phyloP scores from a whole-genome alignment of 1,140 invertebrate genomes.

The Microvelia longipes region DNA sequence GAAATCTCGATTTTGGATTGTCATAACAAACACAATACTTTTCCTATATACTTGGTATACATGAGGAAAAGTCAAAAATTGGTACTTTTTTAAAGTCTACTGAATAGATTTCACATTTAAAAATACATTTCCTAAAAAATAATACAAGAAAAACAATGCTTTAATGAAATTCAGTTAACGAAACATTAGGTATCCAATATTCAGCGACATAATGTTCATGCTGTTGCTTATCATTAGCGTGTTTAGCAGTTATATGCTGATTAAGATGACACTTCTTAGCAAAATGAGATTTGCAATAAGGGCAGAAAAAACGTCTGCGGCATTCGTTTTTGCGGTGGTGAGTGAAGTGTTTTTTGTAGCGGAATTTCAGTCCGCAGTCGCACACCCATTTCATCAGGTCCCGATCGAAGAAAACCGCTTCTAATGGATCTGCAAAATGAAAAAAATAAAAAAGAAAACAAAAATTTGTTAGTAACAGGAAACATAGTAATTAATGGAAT shows the following conservation, averaged over 20 bases:
- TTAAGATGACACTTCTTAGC: slow-evolving; percentile 5
- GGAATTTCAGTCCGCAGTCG: slow-evolving; percentile 5
- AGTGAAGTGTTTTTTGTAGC: not conserved
- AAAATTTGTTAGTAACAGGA: not conserved
- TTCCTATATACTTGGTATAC: not conserved
- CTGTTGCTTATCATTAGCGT: not conserved
- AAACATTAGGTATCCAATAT: not conserved
- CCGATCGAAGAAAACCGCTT: not conserved
- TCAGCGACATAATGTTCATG: not conserved
- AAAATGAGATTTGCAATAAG: not conserved
- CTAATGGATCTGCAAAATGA: not conserved
- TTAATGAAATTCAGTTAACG: not conserved
- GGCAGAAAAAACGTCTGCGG: slow-evolving; percentile 2
- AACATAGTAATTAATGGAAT: too few relatives aligned
- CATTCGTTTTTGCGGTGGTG: slow-evolving; percentile 8
- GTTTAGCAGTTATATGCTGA: slow-evolving; percentile 1
- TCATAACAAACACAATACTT: not conserved
- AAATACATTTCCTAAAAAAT: not conserved
- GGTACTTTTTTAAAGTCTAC: too few relatives aligned
- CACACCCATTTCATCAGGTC: not conserved
- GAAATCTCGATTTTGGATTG: not conserved
- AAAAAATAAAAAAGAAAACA: not conserved
- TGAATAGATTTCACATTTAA: too few relatives aligned
- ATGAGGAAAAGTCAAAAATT: too few relatives aligned
- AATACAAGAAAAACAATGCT: not conserved